These are phyloP conservation scores for Nasonia longicornis DNA, from an alignment of 1,140 invertebrate species.

Conservation along the genomic window DNA sequence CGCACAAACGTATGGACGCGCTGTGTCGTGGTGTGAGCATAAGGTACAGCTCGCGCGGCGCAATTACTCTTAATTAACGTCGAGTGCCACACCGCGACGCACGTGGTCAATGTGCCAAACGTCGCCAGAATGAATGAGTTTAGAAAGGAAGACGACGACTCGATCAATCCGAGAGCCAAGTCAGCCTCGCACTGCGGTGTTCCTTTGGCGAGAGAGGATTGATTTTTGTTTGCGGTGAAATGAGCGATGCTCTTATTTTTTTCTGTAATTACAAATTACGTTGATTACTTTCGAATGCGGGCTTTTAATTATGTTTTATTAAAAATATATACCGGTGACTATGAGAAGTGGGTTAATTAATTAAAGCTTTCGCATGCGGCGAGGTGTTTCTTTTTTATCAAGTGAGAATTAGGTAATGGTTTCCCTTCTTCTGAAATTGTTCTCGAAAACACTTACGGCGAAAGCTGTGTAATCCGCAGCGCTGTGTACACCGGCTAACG, in stretches of 20 bases:
- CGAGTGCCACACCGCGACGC: background rate
- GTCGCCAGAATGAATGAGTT: background rate
- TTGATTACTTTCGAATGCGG: background rate
- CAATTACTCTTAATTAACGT: slow-evolving; percentile 60
- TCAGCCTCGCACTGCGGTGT: background rate
- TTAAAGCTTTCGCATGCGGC: too few relatives aligned
- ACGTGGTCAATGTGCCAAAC: slow-evolving; percentile 27
- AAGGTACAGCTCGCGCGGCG: slow-evolving; percentile 24
- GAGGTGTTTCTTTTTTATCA: too few relatives aligned
- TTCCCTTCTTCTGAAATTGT: too few relatives aligned
- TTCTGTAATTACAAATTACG: background rate
- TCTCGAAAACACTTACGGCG: too few relatives aligned
- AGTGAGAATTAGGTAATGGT: too few relatives aligned
- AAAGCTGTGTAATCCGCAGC: too few relatives aligned
- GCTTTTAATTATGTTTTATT: background rate
- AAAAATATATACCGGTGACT: too few relatives aligned
- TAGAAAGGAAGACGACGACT: background rate
- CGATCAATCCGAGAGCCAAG: background rate
- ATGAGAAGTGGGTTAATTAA: too few relatives aligned
- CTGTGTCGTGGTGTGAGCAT: slow-evolving; percentile 1
- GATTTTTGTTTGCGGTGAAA: background rate
- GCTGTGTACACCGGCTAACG: background rate
- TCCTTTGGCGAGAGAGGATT: too few relatives aligned
- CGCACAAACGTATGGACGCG: slow-evolving; percentile 28
- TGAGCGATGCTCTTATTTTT: background rate